Conservation (phyloP, 2,797 vertebrate genomes). For the Chloroceryle amazona region DNA sequence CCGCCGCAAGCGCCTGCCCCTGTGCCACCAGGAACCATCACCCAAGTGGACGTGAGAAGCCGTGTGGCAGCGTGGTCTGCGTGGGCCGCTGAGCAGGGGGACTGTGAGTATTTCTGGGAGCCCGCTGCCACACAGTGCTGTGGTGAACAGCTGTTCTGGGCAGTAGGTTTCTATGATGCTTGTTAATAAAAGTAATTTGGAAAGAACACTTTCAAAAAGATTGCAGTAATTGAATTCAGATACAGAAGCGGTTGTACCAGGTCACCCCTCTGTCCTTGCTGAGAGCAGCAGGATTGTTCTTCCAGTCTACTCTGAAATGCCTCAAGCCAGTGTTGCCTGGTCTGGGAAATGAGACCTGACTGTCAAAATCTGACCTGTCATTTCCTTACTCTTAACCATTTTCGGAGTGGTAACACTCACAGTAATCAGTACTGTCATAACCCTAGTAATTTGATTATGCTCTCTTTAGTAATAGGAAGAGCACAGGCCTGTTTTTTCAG, state of each 20-base stretch:
- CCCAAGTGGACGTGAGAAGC: conserved; percentile 88
- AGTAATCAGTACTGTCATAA: neutral
- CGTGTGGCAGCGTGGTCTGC: conserved; percentile 91
- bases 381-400: neutral
- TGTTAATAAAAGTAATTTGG: fast-evolving
- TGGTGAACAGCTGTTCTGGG: neutral
- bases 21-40: conserved; percentile 82
- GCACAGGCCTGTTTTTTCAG: fast-evolving
- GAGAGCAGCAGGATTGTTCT: neutral
- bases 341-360: neutral
- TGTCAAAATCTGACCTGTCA: neutral
- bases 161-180: neutral
- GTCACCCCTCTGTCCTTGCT: neutral
- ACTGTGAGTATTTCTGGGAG: conserved; percentile 83
- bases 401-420: neutral
- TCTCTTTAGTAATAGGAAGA: neutral
- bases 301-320: neutral
- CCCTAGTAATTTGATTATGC: neutral
- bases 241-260: neutral
- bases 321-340: neutral
- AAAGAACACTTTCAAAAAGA: fast-evolving
- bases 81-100: conserved; percentile 89
- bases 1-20: conserved; percentile 90
- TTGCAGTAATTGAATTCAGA: neutral
- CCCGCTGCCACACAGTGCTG: fast-evolving